A percentile compares a stretch with the other conserved stretches of the same genome.
phyloP scores from a whole-genome alignment of 2,113 vertebrate species.

The Chionomys nivalis region DNA sequence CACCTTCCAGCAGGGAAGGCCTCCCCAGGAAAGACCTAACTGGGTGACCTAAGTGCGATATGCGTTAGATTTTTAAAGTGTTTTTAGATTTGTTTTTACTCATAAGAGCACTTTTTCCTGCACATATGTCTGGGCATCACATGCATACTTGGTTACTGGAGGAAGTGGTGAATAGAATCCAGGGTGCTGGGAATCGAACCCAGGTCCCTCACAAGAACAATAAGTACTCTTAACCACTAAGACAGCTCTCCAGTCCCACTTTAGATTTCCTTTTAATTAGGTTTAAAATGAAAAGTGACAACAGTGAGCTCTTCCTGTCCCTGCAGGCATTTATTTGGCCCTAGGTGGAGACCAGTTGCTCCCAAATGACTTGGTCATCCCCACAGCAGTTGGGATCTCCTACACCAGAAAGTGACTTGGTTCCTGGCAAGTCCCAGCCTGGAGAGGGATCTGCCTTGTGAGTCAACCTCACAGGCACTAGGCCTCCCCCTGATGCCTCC shows the following conservation, averaged over 20 bases:
- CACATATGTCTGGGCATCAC: background rate
- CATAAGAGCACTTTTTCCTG: background rate
- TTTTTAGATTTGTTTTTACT: background rate
- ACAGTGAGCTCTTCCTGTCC: slow-evolving; percentile 6
- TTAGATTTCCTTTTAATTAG: background rate
- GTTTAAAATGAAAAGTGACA: slow-evolving; percentile 42
- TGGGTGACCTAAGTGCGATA: slow-evolving; percentile 37
- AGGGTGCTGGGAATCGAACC: background rate
- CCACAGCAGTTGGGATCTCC: background rate
- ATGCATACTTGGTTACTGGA: background rate
- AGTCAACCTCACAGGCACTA: slow-evolving; percentile 18
- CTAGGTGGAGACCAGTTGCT: background rate
- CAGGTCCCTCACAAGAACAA: background rate
- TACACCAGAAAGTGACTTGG: background rate
- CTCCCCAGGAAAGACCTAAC: background rate
- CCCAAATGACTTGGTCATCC: background rate
- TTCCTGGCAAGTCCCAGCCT: background rate
- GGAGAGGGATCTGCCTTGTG: background rate
- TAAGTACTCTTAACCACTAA: background rate
- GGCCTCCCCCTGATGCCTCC: background rate
- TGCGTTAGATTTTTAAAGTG: background rate
- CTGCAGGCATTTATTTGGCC: background rate
- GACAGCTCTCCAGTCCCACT: background rate
- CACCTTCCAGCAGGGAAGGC: background rate
- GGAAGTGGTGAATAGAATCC: too few relatives aligned